Percentiles rank a stretch among this genome's conserved stretches.
Conservation (phyloP, 64 coral and sea anemone species). For the Dendrophyllia cribrosa region DNA sequence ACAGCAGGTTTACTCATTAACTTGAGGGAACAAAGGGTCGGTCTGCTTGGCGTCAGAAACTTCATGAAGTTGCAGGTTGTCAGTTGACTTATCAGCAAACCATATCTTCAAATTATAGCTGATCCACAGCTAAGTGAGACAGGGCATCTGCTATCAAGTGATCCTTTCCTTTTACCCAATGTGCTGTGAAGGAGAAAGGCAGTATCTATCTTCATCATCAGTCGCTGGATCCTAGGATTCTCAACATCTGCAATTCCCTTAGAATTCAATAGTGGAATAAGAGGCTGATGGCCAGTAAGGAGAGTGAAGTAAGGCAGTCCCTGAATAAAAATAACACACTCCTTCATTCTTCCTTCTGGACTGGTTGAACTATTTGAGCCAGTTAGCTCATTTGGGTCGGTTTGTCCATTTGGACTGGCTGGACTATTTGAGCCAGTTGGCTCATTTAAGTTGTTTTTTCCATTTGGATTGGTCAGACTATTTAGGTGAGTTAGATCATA, state of each 20-base stretch:
- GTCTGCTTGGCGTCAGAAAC: neutral
- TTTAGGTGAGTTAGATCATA: no score
- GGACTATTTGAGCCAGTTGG: no score
- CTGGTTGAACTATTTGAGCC: no score
- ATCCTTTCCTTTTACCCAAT: constrained; percentile 48
- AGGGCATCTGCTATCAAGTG: neutral
- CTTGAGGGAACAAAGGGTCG: no score
- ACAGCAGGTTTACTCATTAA: neutral
- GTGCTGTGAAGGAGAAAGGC: constrained; percentile 15
- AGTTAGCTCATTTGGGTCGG: no score
- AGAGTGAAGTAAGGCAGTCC: constrained; percentile 11
- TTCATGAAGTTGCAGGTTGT: neutral
- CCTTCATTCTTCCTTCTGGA: no score
- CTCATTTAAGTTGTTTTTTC: no score
- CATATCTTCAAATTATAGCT: neutral
- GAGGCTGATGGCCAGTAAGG: constrained; percentile 20
- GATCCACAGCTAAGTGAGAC: constrained; percentile 19
- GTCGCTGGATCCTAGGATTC: neutral
- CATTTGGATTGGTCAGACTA: no score
- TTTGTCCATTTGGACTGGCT: no score
- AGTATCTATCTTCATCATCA: no score
- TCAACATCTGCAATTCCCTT: constrained; percentile 30
- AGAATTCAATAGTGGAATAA: constrained; percentile 24
- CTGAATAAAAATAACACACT: constrained; percentile 25
- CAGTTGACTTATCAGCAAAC: constrained; percentile 23